Evolutionary conservation across 2,797 vertebrate species (phyloP), one percentile per base, ranked within the genome.

Genomic region (Tachyglossus aculeatus): DNA sequence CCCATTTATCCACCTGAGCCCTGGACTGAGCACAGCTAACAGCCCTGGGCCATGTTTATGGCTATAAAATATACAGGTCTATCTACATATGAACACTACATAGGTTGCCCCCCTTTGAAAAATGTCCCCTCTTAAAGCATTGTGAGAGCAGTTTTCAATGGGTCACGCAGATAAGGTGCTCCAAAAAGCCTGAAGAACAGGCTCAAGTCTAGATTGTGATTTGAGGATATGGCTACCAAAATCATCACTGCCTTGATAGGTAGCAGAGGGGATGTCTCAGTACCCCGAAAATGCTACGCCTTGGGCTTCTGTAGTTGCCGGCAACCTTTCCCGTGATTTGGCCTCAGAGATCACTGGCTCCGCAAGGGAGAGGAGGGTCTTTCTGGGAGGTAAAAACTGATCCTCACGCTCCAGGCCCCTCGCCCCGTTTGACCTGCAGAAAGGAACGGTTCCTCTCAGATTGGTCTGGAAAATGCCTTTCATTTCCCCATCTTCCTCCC

Each of bases 1-100:
- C 68, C 48, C 39, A 29, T 64, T 45, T 43, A 67, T 59, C 22
- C 69, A 53, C 58, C 9, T 9, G 25, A 63, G 68, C 31, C 21
- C 21, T 1, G 10, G 36, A 9, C 67, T 60, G 63, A 78, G 48
- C 32, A 8, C 9, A 65, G 65, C 37, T 22, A 50, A 27, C 24
- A 71, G 39, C 61, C n/a, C 67, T 51, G 39, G 43, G 58, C 25
- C 15, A 1, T 5, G 9, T 12, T 50, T 16, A 34, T 32, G 54
- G 41, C 53, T 53, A 5, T 54, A 54, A 39, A 76, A 43, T 64
- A 25, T 1, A 24, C 18, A n/a, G 50, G 45, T 55, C 15, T 1
- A 3, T 41, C 11, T 15, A 31, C n/a, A 16, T 14, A 3, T 9
- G 31, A 38, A 13, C 22, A 1, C 19, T 11, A 16, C 0, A 62